Evolutionary conservation across 2,113 vertebrate species (phyloP).

Genomic region (Mesocricetus auratus): DNA sequence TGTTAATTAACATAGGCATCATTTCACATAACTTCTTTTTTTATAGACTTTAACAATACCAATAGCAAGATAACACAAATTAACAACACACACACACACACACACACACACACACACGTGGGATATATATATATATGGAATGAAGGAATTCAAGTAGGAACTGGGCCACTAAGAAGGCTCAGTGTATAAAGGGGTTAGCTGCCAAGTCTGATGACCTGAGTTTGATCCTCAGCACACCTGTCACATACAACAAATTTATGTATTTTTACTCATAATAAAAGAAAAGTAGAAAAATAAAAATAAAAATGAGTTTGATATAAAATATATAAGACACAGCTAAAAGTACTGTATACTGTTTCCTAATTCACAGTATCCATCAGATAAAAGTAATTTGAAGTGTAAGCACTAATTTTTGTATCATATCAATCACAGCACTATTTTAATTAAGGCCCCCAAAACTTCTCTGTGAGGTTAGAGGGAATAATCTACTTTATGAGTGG

Average conservation of each 20-base stretch:
- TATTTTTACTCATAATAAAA: background rate
- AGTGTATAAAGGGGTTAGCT: background rate
- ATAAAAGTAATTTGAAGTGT: constrained; percentile 36
- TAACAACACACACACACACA: too few species aligned
- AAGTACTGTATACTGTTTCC: background rate
- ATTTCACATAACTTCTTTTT: background rate
- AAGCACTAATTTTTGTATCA: constrained; percentile 43
- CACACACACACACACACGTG: too few species aligned
- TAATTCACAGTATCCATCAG: background rate
- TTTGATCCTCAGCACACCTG: background rate
- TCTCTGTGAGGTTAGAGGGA: constrained; percentile 38
- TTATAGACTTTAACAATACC: constrained; percentile 19
- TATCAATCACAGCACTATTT: background rate
- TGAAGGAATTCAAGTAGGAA: background rate
- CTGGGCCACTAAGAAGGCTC: background rate
- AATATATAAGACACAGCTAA: background rate
- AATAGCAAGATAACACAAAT: background rate
- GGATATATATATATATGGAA: too few species aligned
- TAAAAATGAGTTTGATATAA: constrained; percentile 57
- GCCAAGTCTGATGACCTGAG: background rate
- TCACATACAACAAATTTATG: background rate
- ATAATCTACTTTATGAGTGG: constrained; percentile 5
- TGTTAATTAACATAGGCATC: background rate
- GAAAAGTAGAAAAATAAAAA: constrained; percentile 35
- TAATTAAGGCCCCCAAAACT: background rate